Percentiles rank a stretch among this genome's conserved stretches.
Conservation (phyloP, 2,888 invertebrate species). For the Unio delphinus region DNA sequence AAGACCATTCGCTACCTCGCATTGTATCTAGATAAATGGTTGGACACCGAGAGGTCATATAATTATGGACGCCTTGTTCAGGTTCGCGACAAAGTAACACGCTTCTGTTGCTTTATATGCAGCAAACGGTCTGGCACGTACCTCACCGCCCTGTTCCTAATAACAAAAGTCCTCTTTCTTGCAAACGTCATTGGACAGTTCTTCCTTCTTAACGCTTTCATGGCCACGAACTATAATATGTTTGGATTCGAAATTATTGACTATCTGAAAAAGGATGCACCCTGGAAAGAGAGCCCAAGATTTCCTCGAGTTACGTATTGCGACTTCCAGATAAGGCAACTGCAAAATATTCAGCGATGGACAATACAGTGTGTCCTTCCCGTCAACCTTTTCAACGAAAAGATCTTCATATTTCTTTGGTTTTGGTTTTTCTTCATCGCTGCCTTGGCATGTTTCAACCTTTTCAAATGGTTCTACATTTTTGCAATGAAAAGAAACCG, state of each 20-base stretch:
- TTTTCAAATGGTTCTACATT: slow-evolving; percentile 51
- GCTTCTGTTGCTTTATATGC: slow-evolving; percentile 56
- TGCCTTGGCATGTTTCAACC: slow-evolving; percentile 42
- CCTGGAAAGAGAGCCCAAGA: slow-evolving; percentile 50
- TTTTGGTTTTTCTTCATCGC: slow-evolving; percentile 60
- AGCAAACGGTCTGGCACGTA: slow-evolving; percentile 63
- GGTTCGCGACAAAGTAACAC: slow-evolving; percentile 47
- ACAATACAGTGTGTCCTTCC: slow-evolving; percentile 63
- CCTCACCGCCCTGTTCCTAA: slow-evolving; percentile 61
- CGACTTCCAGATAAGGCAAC: slow-evolving; percentile 61
- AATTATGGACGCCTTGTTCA: slow-evolving; percentile 52
- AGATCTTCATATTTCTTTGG: slow-evolving; percentile 63
- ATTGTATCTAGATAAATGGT: slow-evolving; percentile 56
- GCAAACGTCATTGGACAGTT: slow-evolving; percentile 66
- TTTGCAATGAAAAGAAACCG: slow-evolving; percentile 48
- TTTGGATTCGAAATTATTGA: slow-evolving; percentile 62
- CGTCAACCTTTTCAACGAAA: slow-evolving; percentile 64
- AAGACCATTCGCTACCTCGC: slow-evolving; percentile 51
- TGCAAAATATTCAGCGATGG: slow-evolving; percentile 58
- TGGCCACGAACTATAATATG: slow-evolving; percentile 58
- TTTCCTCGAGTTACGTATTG: slow-evolving; percentile 61
- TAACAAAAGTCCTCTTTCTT: slow-evolving; percentile 61
- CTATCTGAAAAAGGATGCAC: slow-evolving; percentile 34
- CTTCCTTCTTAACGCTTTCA: slow-evolving; percentile 62
- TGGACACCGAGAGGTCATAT: slow-evolving; percentile 56